Conservation (phyloP, 2,797 vertebrate species). For the Ciconia nigra region DNA sequence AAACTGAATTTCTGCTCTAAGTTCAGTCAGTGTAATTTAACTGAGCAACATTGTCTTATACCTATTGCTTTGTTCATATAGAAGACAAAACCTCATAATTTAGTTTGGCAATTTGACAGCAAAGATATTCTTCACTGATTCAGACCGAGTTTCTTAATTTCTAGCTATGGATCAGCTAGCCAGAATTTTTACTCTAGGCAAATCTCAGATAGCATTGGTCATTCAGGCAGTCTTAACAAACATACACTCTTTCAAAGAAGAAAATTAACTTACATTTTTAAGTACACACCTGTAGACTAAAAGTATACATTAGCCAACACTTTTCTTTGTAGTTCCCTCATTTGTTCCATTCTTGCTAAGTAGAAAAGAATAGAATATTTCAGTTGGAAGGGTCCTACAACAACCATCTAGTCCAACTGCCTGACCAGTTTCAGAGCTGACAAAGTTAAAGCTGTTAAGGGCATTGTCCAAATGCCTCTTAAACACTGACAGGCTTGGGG, state of each 20-base stretch:
- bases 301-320: background rate
- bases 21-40: background rate
- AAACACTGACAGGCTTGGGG: background rate
- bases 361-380: background rate
- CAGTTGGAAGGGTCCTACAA: background rate
- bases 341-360: background rate
- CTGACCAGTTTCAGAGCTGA: background rate
- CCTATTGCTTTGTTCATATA: background rate
- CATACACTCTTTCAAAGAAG: background rate
- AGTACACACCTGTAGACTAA: background rate
- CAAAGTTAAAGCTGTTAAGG: background rate
- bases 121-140: background rate
- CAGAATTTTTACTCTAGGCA: background rate
- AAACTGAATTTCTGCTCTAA: background rate
- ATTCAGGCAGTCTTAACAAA: background rate
- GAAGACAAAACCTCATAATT: background rate
- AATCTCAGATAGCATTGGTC: background rate
- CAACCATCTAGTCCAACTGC: background rate
- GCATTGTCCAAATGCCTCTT: background rate
- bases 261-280: background rate
- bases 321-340: background rate
- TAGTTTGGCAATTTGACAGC: background rate
- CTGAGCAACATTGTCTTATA: background rate
- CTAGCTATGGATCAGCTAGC: background rate
- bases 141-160: background rate